These are phyloP conservation scores for Callionymus lyra DNA, from an alignment of 2,113 vertebrate species.

Conservation along the genomic window DNA sequence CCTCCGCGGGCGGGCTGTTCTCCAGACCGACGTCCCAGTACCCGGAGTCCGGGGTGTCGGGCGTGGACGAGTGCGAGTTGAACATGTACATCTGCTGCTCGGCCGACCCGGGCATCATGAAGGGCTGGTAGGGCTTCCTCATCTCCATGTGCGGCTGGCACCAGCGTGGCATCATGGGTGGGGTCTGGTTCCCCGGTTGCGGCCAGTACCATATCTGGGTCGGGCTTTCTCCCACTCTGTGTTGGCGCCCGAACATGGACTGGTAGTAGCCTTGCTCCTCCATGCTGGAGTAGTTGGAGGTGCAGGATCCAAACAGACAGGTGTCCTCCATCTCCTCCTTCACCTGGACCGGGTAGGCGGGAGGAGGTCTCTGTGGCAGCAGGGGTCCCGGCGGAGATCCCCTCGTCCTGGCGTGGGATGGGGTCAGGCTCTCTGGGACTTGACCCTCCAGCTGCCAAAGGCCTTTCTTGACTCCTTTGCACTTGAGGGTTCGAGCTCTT, in stretches of 20 bases:
- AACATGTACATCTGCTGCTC: constrained; percentile 29
- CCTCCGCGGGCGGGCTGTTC: constrained; percentile 13
- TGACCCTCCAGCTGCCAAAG: constrained; percentile 43
- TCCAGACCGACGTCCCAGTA: constrained; percentile 45
- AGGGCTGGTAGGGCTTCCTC: constrained; percentile 14
- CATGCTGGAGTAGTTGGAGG: constrained; percentile 12
- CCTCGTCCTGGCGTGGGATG: constrained; percentile 10
- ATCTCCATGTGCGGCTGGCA: constrained; percentile 25
- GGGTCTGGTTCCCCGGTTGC: constrained; percentile 9
- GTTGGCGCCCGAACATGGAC: constrained; percentile 23
- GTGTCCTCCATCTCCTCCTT: constrained; percentile 42
- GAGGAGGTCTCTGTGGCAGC: constrained; percentile 18
- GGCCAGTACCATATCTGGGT: constrained; percentile 31
- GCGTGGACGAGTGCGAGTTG: constrained; percentile 29
- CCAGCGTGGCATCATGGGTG: constrained; percentile 27
- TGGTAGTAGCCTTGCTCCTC: constrained; percentile 25
- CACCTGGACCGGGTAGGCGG: constrained; percentile 31
- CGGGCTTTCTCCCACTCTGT: constrained; percentile 17
- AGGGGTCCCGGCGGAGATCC: constrained; percentile 4
- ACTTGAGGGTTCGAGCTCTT: constrained; percentile 65
- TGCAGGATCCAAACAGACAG: constrained; percentile 29
- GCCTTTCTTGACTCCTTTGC: constrained; percentile 50
- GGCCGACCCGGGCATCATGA: constrained; percentile 22
- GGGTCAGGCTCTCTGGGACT: constrained; percentile 7
- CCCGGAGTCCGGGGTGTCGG: constrained; percentile 52